Base-by-base conservation (phyloP, 2,113 vertebrate genomes). In the Sylvietta virens region DNA sequence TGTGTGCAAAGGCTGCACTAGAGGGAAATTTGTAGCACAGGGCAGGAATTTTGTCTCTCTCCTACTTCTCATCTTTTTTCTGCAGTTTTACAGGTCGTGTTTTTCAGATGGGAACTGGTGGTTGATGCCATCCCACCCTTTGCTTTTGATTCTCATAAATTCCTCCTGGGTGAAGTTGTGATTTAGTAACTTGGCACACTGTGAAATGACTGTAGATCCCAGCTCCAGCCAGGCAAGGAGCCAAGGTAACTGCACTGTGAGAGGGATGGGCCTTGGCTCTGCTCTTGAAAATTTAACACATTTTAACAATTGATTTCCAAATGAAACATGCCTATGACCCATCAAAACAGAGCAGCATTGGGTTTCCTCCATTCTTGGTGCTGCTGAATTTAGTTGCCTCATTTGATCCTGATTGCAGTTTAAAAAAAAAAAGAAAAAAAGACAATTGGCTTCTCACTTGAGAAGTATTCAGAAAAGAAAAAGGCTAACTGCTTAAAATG, bases 231-330 rank as follows among this genome's bases (percentile, higher is more conserved):
- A 90, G 94, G 84, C 87, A 91, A 85, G 58, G 56, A 95, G 77
- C 76, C 91, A 94, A 85, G 66, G 42, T 22, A 84, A 45, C 91
- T 56, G 20, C 39, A 37, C 11, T 37, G 77, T 61, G 37, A 96
- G 60, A 92, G 48, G 81, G 47, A 85, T 50, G 86, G 40, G 40
- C 51, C 42, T 88, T 79, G 81, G 83, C 61, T 84, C 65, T 54
- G 65, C 81, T 84, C 37, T 76, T 72, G 53, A 76, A 86, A 86
- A 31, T 64, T 51, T 64, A 94, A 90, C 66, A 69, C 51, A 66
- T 82, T 89, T 81, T 50, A 93, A 89, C 87, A 93, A 91, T 40
- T 42, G 74, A 78, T 87, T 84, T 92, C 58, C 81, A 85, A 84
- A 82, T 81, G 21, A 90, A 92, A 76, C 30, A 70, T 3, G 2